Conservation (phyloP, 2,113 vertebrate genomes). For the Acrocephalus arundinaceus region DNA sequence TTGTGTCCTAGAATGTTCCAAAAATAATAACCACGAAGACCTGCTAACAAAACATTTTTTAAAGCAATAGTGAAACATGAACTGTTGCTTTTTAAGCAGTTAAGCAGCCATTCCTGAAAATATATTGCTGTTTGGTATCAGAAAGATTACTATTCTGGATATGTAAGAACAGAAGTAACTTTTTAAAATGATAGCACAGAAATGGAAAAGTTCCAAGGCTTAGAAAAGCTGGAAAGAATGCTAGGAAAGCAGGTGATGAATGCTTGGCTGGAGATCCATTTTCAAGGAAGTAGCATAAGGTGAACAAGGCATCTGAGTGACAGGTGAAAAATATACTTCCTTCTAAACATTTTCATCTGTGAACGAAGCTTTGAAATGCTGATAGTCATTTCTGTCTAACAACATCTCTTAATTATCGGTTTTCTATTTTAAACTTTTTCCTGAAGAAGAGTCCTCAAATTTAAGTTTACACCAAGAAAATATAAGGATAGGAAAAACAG, state of each 20-base stretch:
- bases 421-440: not conserved
- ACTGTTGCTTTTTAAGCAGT: not conserved
- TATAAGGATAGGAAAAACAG: not conserved
- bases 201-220: not conserved
- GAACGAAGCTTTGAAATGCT: not conserved
- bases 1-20: not conserved
- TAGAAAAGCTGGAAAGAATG: not conserved
- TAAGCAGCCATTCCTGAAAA: not conserved
- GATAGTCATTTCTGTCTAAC: not conserved
- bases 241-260: not conserved
- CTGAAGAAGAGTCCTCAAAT: not conserved
- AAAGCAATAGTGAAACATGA: not conserved
- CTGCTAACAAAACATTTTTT: not conserved
- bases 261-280: not conserved
- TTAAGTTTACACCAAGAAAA: not conserved
- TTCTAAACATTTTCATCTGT: not conserved
- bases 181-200: not conserved
- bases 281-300: not conserved
- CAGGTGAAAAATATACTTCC: not conserved
- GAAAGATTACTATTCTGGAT: not conserved
- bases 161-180: not conserved
- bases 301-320: not conserved
- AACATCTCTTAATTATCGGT: not conserved
- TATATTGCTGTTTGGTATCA: not conserved
- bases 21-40: not conserved